Conservation (phyloP, 1,140 invertebrate genomes). For the Cherax destructor region DNA sequence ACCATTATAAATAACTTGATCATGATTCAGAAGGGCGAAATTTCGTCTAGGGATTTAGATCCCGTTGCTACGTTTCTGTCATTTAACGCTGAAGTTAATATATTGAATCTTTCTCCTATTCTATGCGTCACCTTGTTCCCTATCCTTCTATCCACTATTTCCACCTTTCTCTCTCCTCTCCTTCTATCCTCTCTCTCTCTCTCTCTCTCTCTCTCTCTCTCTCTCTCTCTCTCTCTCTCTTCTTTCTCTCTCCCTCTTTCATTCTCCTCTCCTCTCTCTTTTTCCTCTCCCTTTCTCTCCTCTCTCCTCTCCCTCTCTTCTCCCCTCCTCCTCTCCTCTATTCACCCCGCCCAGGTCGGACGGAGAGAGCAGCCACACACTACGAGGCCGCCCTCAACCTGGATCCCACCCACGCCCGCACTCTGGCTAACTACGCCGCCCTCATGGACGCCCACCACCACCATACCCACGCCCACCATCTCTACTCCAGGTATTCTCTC, state of each 20-base stretch:
- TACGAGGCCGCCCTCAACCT: conserved; percentile 42
- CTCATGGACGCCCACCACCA: conserved; percentile 32
- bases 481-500: conserved; percentile 33
- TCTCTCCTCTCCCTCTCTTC: not conserved
- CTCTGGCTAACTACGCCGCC: conserved; percentile 42
- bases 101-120: too few relatives aligned
- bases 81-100: too few relatives aligned
- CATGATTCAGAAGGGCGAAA: too few relatives aligned
- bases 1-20: too few relatives aligned
- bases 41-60: too few relatives aligned
- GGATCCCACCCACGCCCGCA: conserved; percentile 32
- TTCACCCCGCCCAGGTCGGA: not conserved
- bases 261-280: not conserved
- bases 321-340: not conserved
- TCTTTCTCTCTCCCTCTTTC: too few relatives aligned
- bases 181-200: not conserved
- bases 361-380: conserved; percentile 14
- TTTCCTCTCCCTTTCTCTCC: not conserved
- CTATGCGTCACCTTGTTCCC: too few relatives aligned
- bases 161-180: not conserved
- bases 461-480: conserved; percentile 30
- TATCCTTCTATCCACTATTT: not conserved
- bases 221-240: not conserved
- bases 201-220: not conserved
- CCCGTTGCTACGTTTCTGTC: too few relatives aligned